Conservation (phyloP, 2,113 vertebrate species). For the Clupea harengus region DNA sequence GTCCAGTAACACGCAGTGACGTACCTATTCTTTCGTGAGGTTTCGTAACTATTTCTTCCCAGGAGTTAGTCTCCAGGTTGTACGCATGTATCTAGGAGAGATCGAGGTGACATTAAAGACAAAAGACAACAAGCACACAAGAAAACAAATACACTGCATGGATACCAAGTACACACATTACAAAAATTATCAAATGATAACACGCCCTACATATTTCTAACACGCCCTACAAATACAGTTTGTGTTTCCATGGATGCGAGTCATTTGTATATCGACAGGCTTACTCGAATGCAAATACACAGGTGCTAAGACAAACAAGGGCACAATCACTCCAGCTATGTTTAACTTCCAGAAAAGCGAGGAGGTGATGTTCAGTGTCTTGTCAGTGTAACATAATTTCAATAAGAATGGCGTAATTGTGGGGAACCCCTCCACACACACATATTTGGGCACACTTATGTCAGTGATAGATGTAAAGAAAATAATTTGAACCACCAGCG, state of each 20-base stretch:
- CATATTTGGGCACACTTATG: too few relatives aligned
- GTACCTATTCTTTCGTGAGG: slow-evolving; percentile 93
- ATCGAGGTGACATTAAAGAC: background rate
- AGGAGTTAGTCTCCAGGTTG: slow-evolving; percentile 97
- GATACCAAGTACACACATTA: background rate
- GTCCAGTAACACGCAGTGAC: background rate
- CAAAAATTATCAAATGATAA: too few relatives aligned
- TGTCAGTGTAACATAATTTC: background rate
- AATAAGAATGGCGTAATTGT: too few relatives aligned
- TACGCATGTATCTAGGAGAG: slow-evolving; percentile 87
- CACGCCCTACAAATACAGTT: background rate
- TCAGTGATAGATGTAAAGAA: too few relatives aligned
- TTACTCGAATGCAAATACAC: background rate
- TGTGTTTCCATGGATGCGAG: background rate
- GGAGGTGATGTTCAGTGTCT: background rate
- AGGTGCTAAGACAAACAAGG: background rate
- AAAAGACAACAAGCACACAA: background rate
- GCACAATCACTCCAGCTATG: too few relatives aligned
- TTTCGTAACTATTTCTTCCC: slow-evolving; percentile 94
- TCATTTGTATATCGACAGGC: background rate
- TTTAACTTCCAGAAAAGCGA: too few relatives aligned
- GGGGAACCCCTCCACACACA: too few relatives aligned
- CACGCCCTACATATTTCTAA: background rate
- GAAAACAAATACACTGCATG: fast-evolving
- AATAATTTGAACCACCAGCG: too few relatives aligned